Base-by-base conservation (phyloP, 1,140 invertebrate genomes). In the Diplogasteroides magnus region DNA sequence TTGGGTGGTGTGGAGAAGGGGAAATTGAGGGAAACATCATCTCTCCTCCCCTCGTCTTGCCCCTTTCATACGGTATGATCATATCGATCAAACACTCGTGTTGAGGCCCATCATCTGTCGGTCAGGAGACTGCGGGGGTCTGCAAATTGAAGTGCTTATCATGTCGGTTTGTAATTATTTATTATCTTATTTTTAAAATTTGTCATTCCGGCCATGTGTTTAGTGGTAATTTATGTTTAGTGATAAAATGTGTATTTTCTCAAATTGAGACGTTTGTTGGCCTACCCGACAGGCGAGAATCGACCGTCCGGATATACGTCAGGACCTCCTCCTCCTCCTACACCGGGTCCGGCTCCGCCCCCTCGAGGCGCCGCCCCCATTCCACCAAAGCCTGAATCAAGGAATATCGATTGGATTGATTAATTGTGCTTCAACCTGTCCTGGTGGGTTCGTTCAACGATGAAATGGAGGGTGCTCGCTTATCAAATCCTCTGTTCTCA, bases 11-110 rank as follows among this genome's bases (percentile, higher is more conserved):
- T n/a, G n/a, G n/a, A n/a, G n/a, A n/a, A n/a, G n/a, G n/a, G n/a
- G n/a, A n/a, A n/a, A n/a, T n/a, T n/a, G n/a, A n/a, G n/a, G n/a
- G n/a, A n/a, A n/a, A n/a, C n/a, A n/a, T n/a, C n/a, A n/a, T n/a
- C n/a, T n/a, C n/a, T n/a, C n/a, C n/a, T n/a, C n/a, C n/a, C n/a
- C n/a, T n/a, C n/a, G 15, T n/a, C n/a, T n/a, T n/a, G n/a, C n/a
- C n/a, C n/a, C n/a, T n/a, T 48, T 48, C 37, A 48, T 11, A 11
- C 37, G 19, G 19, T 48, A 48, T 48, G 37, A 48, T 48, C 37
- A 31, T 25, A 56, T 15, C n/a, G 6, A 11, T 61, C n/a, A 66
- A 2, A 66, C 64, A 28, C 64, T 66, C 6, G 64, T 66, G 64
- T 66, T 66, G 28, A 66, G 57, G 15, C 64, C 64, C 23, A 66